Conservation (phyloP, 2,797 vertebrate species). For the Pangasius larnaudii region DNA sequence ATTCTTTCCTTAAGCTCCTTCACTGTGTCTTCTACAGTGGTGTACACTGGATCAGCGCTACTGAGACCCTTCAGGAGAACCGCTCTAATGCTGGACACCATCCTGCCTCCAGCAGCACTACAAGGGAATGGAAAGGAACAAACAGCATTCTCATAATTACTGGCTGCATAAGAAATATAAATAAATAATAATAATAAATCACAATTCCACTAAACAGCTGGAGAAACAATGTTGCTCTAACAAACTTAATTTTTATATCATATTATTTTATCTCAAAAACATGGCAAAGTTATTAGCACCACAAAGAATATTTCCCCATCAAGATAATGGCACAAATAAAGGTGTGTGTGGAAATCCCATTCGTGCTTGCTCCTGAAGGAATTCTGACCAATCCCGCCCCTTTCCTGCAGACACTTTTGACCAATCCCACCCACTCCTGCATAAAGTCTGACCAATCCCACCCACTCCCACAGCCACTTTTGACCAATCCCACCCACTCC, state of each 20-base stretch:
- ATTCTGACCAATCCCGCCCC: background rate
- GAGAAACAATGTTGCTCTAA: background rate
- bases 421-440: background rate
- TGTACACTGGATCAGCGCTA: constrained; percentile 76
- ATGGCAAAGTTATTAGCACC: too few species aligned
- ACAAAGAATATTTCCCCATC: background rate
- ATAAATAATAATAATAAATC: too few species aligned
- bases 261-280: background rate
- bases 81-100: constrained; percentile 84
- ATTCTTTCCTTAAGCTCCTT: constrained; percentile 84
- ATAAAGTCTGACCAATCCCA: background rate
- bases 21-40: constrained; percentile 79
- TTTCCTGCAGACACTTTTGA: background rate
- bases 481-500: background rate
- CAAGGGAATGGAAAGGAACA: constrained; percentile 47
- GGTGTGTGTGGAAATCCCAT: background rate
- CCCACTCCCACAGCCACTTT: too few species aligned
- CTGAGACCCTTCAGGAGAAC: constrained; percentile 85
- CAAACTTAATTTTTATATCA: background rate
- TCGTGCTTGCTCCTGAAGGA: background rate
- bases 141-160: background rate
- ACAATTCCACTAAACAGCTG: background rate
- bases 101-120: constrained; percentile 81
- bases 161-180: background rate
- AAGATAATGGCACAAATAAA: background rate